Conservation (phyloP, 1,140 invertebrate genomes). For the Atta colombica region DNA sequence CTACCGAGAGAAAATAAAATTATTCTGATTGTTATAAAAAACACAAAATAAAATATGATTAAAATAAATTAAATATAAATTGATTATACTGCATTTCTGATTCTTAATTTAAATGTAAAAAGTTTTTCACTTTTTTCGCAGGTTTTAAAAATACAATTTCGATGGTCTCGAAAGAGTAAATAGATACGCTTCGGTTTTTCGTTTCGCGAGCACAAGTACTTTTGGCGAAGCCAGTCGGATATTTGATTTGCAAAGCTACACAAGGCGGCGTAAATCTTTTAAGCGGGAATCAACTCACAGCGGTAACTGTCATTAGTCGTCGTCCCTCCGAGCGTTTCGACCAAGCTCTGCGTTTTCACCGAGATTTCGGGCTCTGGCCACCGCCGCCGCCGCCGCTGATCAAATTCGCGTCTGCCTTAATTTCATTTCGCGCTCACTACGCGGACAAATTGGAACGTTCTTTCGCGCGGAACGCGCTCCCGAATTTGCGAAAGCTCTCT, state of each 20-base stretch:
- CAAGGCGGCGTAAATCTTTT: slow-evolving; percentile 59
- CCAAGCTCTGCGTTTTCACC: slow-evolving; percentile 50
- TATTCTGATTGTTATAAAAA: not conserved
- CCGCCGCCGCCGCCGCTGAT: slow-evolving; percentile 42
- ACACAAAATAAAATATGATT: not conserved
- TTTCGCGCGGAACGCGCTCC: slow-evolving; percentile 59
- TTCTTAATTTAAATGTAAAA: not conserved
- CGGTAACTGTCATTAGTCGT: slow-evolving; percentile 61
- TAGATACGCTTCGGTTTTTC: slow-evolving; percentile 22
- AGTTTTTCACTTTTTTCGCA: too few relatives aligned
- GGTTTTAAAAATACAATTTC: not conserved
- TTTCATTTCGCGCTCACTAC: slow-evolving; percentile 65
- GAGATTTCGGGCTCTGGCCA: slow-evolving; percentile 61
- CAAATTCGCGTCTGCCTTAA: slow-evolving; percentile 66
- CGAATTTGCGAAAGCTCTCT: slow-evolving; percentile 47
- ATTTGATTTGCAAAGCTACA: slow-evolving; percentile 60
- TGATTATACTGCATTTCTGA: not conserved
- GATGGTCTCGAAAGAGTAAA: not conserved
- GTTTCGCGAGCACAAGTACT: slow-evolving; percentile 16
- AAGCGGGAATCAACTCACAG: slow-evolving; percentile 58
- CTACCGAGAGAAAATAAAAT: not conserved
- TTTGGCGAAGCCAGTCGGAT: slow-evolving; percentile 31
- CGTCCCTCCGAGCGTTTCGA: slow-evolving; percentile 33
- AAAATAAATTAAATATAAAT: too few relatives aligned
- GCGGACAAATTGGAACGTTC: slow-evolving; percentile 62